Conservation (phyloP, 2,888 invertebrate genomes). For the Neocrepidodera transversa region DNA sequence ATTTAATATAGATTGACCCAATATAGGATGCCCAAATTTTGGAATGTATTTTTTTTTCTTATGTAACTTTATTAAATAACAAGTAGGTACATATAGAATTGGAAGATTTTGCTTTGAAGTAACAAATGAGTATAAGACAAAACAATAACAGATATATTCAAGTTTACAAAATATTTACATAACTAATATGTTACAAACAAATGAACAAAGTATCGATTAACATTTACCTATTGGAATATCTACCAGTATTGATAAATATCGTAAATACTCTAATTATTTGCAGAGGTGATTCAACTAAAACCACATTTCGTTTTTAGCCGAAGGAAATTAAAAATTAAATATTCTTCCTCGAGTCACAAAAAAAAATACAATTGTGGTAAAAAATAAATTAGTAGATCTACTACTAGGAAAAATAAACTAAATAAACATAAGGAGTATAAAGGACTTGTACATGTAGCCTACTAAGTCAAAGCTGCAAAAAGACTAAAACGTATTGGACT, state of each 20-base stretch:
- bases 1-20: too few species aligned
- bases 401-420: neutral
- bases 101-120: constrained; percentile 32
- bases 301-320: constrained; percentile 18
- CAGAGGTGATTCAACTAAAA: constrained; percentile 16
- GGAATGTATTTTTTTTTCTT: constrained; percentile 20
- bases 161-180: constrained; percentile 40
- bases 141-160: constrained; percentile 39
- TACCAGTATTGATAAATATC: constrained; percentile 23
- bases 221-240: constrained; percentile 28
- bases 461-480: neutral
- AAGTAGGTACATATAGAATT: constrained; percentile 34
- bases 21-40: too few species aligned
- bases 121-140: constrained; percentile 38
- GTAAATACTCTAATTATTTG: constrained; percentile 29
- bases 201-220: constrained; percentile 26
- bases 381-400: constrained; percentile 7
- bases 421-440: neutral
- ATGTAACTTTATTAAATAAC: constrained; percentile 35
- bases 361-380: constrained; percentile 2
- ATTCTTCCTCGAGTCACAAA: neutral
- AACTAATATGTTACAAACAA: constrained; percentile 34
- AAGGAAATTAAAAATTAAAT: neutral
- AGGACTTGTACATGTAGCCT: constrained; percentile 7
- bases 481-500: neutral